Conservation (phyloP, 2,797 vertebrate species). For the Gymnoscopelus microlampas region DNA sequence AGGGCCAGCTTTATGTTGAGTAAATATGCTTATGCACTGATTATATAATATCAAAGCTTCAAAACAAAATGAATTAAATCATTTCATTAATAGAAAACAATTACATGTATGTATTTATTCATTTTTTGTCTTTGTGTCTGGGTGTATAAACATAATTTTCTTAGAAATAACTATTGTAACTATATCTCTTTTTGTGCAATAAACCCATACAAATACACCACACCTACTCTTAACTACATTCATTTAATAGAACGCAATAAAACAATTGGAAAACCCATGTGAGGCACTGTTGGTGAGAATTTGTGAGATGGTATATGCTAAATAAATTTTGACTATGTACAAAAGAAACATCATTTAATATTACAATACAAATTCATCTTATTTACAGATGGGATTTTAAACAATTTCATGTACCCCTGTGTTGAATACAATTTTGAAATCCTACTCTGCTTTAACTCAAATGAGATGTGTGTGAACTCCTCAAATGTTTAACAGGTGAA, state of each 20-base stretch:
- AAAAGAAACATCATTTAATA: conserved; percentile 78
- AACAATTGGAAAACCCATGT: conserved; percentile 56
- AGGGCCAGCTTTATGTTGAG: conserved; percentile 55
- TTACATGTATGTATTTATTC: conserved; percentile 34
- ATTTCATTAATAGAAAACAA: conserved; percentile 57
- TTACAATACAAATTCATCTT: conserved; percentile 84
- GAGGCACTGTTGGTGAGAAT: conserved; percentile 53
- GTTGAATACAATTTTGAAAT: conserved; percentile 44
- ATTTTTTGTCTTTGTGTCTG: conserved; percentile 43
- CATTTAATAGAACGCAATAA: conserved; percentile 59
- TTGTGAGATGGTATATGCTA: conserved; percentile 65
- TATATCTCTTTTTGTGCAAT: conserved; percentile 57
- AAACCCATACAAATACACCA: conserved; percentile 77
- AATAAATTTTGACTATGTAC: conserved; percentile 85
- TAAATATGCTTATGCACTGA: conserved; percentile 66
- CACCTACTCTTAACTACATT: conserved; percentile 64
- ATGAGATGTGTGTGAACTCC: conserved; percentile 50
- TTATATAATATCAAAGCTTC: conserved; percentile 67
- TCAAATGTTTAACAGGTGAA: conserved; percentile 23
- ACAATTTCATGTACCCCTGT: conserved; percentile 71
- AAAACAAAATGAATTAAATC: conserved; percentile 62
- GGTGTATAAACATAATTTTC: conserved; percentile 67
- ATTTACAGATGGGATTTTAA: conserved; percentile 84
- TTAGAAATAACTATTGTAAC: conserved; percentile 64
- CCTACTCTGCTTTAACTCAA: conserved; percentile 35